A percentile compares a stretch with the other conserved stretches of the same genome.
Conservation (phyloP, 2,113 vertebrate genomes). For the Sialia sialis region DNA sequence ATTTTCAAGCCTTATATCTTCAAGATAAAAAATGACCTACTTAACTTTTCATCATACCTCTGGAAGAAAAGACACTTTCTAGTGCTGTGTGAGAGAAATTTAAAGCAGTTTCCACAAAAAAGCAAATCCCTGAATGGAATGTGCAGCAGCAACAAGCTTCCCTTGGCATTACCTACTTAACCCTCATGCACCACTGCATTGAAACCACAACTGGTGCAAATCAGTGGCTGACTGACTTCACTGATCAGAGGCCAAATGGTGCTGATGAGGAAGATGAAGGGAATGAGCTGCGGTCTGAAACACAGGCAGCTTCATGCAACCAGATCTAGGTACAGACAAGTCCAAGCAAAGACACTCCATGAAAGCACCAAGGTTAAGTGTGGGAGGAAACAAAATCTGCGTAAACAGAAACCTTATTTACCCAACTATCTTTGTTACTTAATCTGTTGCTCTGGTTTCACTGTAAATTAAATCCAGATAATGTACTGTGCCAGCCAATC, state of each 20-base stretch:
- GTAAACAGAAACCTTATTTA: background rate
- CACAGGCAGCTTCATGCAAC: background rate
- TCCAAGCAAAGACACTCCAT: background rate
- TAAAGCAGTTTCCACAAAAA: background rate
- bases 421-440: background rate
- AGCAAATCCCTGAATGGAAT: background rate
- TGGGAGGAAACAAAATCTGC: background rate
- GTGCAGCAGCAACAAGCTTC: background rate
- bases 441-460: background rate
- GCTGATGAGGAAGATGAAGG: background rate
- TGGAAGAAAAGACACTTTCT: background rate
- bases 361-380: fast-evolving
- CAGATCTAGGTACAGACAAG: background rate
- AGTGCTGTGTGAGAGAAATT: background rate
- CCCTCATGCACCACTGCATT: background rate
- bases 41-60: background rate
- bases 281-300: background rate
- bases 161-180: background rate
- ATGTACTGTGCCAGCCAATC: background rate
- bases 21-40: background rate
- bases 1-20: background rate
- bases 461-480: background rate
- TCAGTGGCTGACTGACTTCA: background rate
- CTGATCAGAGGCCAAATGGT: background rate
- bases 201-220: background rate